phyloP scores from a whole-genome alignment of 2,797 vertebrate species.

The Periparus ater region DNA sequence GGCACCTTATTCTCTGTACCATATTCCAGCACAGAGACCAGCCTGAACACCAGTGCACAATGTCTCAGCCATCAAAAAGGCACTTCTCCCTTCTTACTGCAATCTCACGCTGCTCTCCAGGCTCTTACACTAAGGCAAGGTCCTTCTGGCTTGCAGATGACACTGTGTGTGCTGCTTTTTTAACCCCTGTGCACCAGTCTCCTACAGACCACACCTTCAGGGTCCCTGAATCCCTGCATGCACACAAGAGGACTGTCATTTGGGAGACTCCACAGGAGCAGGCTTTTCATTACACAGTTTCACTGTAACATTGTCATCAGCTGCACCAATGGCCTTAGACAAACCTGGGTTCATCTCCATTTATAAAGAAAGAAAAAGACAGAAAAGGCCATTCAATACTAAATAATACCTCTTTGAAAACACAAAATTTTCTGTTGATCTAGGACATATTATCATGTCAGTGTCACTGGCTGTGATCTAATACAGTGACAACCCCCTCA shows the following conservation, averaged over 20 bases:
- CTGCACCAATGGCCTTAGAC: background rate
- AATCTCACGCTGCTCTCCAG: background rate
- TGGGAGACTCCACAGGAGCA: background rate
- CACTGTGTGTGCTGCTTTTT: background rate
- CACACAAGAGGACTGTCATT: background rate
- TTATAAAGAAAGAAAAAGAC: background rate
- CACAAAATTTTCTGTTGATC: background rate
- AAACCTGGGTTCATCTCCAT: background rate
- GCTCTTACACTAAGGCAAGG: background rate
- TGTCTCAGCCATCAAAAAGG: background rate
- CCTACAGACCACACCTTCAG: no score
- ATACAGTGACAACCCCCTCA: background rate
- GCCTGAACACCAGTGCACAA: background rate
- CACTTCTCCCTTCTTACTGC: background rate
- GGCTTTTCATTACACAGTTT: background rate
- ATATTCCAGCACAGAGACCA: background rate
- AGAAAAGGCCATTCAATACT: background rate
- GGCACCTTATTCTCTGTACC: background rate
- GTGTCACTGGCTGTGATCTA: background rate
- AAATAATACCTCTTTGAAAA: background rate
- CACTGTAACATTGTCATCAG: background rate
- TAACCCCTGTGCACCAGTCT: fast-evolving
- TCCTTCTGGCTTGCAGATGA: background rate
- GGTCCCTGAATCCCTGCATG: background rate
- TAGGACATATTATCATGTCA: background rate